Evolutionary conservation across 2,888 invertebrate species (phyloP).

Genomic region (Abrostola tripartita): DNA sequence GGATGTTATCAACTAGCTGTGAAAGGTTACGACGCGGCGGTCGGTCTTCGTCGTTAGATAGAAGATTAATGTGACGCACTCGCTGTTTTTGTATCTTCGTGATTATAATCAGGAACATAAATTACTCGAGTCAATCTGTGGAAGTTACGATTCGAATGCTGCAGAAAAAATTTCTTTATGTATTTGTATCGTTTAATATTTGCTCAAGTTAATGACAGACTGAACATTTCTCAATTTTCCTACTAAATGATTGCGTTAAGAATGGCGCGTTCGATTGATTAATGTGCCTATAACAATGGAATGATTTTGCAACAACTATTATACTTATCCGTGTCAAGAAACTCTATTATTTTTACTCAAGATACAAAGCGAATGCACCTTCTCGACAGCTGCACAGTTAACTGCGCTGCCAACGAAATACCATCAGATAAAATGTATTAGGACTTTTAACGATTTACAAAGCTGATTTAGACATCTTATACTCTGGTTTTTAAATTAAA

Average conservation of each 20-base stretch:
- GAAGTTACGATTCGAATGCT: constrained; percentile 33
- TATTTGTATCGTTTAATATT: constrained; percentile 18
- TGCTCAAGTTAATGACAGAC: constrained; percentile 7
- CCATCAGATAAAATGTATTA: constrained; percentile 11
- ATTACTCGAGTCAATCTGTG: constrained; percentile 48
- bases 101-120: constrained; percentile 41
- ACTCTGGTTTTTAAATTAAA: not conserved
- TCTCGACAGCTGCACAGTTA: constrained; percentile 33
- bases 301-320: constrained; percentile 60
- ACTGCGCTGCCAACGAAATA: constrained; percentile 27
- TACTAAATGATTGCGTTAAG: constrained; percentile 42
- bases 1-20: constrained; percentile 40
- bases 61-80: constrained; percentile 44
- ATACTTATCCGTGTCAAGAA: constrained; percentile 45
- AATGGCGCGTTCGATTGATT: constrained; percentile 55
- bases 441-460: constrained; percentile 2
- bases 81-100: constrained; percentile 47
- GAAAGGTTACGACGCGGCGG: constrained; percentile 43
- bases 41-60: constrained; percentile 47
- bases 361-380: constrained; percentile 41
- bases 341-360: constrained; percentile 47
- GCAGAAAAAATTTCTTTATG: constrained; percentile 55
- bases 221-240: constrained; percentile 29
- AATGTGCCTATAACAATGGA: constrained; percentile 59
- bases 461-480: not conserved